Evolutionary conservation across 92 coral and sea anemone genomes (phyloP), one percentile per base, ranked within the genome.

Genomic region (Heteractis magnifica): DNA sequence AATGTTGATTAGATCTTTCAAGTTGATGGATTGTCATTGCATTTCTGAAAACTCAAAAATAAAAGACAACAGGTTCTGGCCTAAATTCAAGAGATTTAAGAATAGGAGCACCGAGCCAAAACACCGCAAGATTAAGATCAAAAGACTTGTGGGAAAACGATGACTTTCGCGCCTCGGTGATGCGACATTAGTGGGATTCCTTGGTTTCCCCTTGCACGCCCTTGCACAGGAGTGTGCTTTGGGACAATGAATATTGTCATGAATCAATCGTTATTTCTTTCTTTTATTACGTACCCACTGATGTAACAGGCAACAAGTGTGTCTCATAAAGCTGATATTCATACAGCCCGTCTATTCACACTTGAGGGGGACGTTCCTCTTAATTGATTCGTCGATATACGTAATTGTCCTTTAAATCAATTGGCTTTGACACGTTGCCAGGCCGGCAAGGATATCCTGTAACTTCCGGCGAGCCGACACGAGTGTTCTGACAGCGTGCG

Each of bases 161-260:
- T 72, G 87, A 55, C 60, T 84, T 77, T 75, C 56, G 90, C 64
- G 85, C 78, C 89, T 71, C 83, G 73, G 88, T 79, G 87, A 85
- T 85, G 75, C 87, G 86, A 71, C 93, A 89, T 92, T 13, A 79
- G 82, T 79, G 56, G 79, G 85, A 94, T 94, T 92, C 95, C 93
- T 78, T 49, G 73, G 76, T 83, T 94, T 92, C 95, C 98, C 95
- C 86, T 90, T 86, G 80, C 51, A 65, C 41, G 81, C 77, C 55
- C 78, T 76, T 51, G 19, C 77, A 18, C 41, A 50, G 53, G 26
- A 23, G 51, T 59, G 49, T 44, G 70, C 72, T 10, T 20, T 59
- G 44, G 41, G 59, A 53, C 50, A 55, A n/a, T 59, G 49, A 78
- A 77, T 26, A 65, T 20, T 8, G 65, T 52, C 56, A n/a, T 56